Evolutionary conservation across 2,888 invertebrate species (phyloP).

Genomic region (Trimorus sp.): DNA sequence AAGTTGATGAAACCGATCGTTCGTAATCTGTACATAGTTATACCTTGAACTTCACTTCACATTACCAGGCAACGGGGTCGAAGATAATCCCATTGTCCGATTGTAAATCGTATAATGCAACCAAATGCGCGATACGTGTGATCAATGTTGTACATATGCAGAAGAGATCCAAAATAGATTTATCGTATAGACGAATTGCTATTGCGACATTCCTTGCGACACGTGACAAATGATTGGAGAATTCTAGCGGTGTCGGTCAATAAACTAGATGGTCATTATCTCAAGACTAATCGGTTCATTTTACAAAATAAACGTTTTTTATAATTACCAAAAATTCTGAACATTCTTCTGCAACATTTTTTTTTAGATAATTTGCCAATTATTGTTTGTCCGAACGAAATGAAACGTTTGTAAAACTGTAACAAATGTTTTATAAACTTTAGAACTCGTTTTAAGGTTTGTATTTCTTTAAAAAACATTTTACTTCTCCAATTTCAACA

Average conservation of each 20-base stretch:
- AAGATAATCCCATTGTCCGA: slow-evolving; percentile 6
- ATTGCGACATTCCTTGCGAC: slow-evolving; percentile 40
- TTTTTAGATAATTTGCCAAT: no score
- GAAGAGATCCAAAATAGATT: slow-evolving; percentile 53
- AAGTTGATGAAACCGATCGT: no score
- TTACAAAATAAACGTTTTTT: no score
- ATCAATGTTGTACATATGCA: slow-evolving; percentile 56
- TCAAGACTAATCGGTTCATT: not conserved
- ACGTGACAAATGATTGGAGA: slow-evolving; percentile 28
- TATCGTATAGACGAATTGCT: slow-evolving; percentile 29
- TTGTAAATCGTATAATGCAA: slow-evolving; percentile 47
- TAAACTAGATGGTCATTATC: slow-evolving; percentile 14
- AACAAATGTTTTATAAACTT: no score
- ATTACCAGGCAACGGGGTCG: slow-evolving; percentile 4
- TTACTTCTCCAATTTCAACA: no score
- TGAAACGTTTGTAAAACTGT: not conserved
- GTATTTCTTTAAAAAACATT: no score
- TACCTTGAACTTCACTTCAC: slow-evolving; percentile 17
- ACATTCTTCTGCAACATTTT: no score
- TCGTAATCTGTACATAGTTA: slow-evolving; percentile 33
- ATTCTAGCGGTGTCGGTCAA: slow-evolving; percentile 21
- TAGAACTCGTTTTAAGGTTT: no score
- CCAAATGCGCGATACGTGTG: slow-evolving; percentile 47
- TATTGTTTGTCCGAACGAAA: no score
- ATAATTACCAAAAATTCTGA: no score